phyloP scores from a whole-genome alignment of 2,888 invertebrate genomes.

The Sepiola atlantica region DNA sequence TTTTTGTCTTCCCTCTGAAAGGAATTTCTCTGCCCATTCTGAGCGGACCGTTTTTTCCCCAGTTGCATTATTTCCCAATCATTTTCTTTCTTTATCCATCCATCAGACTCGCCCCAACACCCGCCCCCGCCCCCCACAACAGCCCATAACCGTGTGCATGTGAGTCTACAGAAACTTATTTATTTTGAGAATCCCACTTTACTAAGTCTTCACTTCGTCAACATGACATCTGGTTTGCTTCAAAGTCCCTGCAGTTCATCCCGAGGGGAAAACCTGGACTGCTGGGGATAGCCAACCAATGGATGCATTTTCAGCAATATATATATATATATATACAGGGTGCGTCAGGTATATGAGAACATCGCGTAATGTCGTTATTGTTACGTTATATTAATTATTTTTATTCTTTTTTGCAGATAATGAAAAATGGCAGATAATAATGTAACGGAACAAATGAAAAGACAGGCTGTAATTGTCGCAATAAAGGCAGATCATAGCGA shows the following conservation, averaged over 20 bases:
- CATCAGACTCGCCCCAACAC: neutral
- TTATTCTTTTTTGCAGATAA: too few species aligned
- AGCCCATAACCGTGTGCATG: too few species aligned
- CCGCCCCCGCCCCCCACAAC: too few species aligned
- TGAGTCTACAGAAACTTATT: neutral
- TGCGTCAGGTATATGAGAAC: too few species aligned
- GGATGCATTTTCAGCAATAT: neutral
- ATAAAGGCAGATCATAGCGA: too few species aligned
- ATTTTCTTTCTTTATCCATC: neutral
- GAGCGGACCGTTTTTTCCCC: neutral
- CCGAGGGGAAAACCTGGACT: neutral
- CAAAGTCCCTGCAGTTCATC: neutral
- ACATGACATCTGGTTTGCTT: neutral
- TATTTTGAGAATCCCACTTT: neutral
- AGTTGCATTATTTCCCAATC: neutral
- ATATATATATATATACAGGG: neutral
- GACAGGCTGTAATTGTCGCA: too few species aligned
- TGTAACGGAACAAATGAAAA: too few species aligned
- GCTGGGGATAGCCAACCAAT: neutral
- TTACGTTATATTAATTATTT: too few species aligned
- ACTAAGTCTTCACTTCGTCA: neutral
- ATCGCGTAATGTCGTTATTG: too few species aligned
- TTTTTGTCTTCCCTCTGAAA: neutral
- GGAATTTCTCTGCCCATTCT: neutral
- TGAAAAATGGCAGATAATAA: too few species aligned